Evolutionary conservation across 2,113 vertebrate species (phyloP).

Genomic region (Climacteris rufus): DNA sequence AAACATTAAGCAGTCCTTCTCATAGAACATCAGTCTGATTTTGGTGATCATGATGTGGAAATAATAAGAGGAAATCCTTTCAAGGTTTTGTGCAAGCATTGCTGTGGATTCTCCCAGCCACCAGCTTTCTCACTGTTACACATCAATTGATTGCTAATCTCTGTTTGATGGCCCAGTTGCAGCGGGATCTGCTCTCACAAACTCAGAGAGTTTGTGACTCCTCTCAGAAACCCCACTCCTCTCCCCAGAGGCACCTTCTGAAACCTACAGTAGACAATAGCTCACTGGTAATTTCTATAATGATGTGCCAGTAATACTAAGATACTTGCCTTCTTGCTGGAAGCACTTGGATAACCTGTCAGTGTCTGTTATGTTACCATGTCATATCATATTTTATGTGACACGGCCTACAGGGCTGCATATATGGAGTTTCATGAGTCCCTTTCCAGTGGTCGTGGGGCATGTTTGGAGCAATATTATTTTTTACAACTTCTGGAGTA

Average conservation of each 20-base stretch:
- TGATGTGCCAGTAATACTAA: conserved; percentile 31
- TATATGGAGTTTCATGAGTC: conserved; percentile 13
- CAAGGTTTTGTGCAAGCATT: not conserved
- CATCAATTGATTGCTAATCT: not conserved
- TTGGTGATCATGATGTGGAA: not conserved
- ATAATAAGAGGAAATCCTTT: conserved; percentile 7
- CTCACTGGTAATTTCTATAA: conserved; percentile 60
- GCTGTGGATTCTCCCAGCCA: not conserved
- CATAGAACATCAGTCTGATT: not conserved
- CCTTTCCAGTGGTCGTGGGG: not conserved
- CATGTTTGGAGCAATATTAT: not conserved
- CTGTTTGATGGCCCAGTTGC: not conserved
- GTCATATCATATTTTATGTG: conserved; percentile 59
- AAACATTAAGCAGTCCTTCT: not conserved
- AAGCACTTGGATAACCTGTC: conserved; percentile 59
- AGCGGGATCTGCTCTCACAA: not conserved
- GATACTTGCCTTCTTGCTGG: conserved; percentile 48
- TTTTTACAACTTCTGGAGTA: conserved; percentile 8
- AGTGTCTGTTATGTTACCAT: conserved; percentile 62
- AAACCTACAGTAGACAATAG: conserved; percentile 27
- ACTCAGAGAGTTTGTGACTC: not conserved
- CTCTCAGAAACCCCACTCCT: not conserved
- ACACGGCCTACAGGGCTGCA: conserved; percentile 48
- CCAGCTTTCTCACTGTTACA: not conserved
- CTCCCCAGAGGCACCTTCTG: conserved; percentile 32